A percentile compares a stretch with the other conserved stretches of the same genome.
phyloP scores from a whole-genome alignment of 2,113 vertebrate species.

The Cavia aperea region DNA sequence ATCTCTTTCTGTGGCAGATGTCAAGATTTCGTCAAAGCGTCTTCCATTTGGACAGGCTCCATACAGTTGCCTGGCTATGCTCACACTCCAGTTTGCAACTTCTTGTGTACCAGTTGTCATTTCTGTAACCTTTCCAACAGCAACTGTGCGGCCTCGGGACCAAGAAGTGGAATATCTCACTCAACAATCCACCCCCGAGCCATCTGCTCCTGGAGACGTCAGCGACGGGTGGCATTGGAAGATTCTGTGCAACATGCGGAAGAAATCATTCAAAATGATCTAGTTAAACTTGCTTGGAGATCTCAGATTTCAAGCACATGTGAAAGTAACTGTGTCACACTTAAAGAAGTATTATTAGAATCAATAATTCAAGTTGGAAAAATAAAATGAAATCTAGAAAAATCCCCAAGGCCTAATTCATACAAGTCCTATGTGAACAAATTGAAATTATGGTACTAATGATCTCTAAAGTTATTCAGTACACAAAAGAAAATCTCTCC shows the following conservation, averaged over 20 bases:
- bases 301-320: neutral
- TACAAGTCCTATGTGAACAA: neutral
- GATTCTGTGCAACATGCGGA: conserved; percentile 3
- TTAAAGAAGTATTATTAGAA: neutral
- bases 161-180: conserved; percentile 55
- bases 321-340: conserved; percentile 5
- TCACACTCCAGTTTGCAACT: conserved; percentile 62
- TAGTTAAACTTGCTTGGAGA: conserved; percentile 41
- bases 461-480: neutral
- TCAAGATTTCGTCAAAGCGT: conserved; percentile 53
- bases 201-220: conserved; percentile 63
- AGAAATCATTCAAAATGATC: conserved; percentile 47
- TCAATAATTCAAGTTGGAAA: neutral
- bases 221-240: conserved; percentile 53
- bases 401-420: neutral
- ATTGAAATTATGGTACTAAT: neutral
- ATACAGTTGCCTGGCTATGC: conserved; percentile 66
- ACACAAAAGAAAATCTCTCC: neutral
- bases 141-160: conserved; percentile 66
- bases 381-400: neutral
- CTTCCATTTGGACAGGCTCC: conserved; percentile 57
- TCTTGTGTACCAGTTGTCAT: conserved; percentile 66
- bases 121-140: conserved; percentile 69
- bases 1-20: conserved; percentile 49
- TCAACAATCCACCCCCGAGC: conserved; percentile 62